A percentile compares a stretch with the other conserved stretches of the same genome.
These are phyloP conservation scores for Tyto alba DNA, from an alignment of 2,113 vertebrate genomes.

Conservation along the genomic window DNA sequence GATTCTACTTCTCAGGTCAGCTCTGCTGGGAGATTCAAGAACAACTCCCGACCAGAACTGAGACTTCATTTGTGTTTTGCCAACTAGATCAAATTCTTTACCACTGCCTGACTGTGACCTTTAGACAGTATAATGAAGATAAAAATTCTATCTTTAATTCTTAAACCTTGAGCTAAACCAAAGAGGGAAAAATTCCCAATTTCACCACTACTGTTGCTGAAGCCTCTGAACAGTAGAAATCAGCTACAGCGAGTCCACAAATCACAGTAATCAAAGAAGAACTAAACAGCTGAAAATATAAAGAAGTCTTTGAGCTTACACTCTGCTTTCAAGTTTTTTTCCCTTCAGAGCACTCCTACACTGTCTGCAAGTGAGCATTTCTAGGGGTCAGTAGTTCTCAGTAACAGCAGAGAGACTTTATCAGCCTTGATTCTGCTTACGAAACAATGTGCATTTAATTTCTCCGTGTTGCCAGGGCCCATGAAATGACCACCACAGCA, in stretches of 20 bases:
- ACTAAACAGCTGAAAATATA: neutral
- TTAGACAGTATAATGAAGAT: neutral
- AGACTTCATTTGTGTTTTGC: neutral
- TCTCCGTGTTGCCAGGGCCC: neutral
- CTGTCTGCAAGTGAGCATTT: neutral
- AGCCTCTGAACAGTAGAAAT: neutral
- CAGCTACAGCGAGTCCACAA: neutral
- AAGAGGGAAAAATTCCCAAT: too few relatives aligned
- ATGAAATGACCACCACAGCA: too few relatives aligned
- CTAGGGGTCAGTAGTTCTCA: rapidly evolving
- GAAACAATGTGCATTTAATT: neutral
- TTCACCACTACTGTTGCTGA: neutral
- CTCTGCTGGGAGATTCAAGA: neutral
- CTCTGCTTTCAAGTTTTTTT: neutral
- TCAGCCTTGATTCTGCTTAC: neutral
- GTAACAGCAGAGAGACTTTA: neutral
- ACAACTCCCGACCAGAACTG: neutral
- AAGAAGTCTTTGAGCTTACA: rapidly evolving
- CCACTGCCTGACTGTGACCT: neutral
- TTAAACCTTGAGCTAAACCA: neutral
- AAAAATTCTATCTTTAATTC: neutral
- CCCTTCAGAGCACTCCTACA: too few relatives aligned
- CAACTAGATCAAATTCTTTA: neutral
- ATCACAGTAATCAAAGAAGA: rapidly evolving
- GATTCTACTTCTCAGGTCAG: neutral